Conservation (phyloP, 30 jellyfish, hydroid and myxozoan genomes). For the Aurelia aurita complex sp. Pacific region DNA sequence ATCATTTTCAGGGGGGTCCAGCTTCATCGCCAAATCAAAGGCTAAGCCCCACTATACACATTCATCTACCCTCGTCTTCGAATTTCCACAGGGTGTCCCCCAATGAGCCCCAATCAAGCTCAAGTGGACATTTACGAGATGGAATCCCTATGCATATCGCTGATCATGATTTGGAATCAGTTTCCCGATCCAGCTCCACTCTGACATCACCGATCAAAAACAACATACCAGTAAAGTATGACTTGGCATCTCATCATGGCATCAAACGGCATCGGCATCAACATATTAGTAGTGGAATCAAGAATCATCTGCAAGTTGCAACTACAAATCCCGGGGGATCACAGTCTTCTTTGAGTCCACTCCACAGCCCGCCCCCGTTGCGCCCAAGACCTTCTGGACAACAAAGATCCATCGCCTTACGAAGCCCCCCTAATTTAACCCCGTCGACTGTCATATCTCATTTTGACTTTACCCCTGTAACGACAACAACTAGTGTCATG, state of each 20-base stretch:
- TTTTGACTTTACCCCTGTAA: conserved; percentile 77
- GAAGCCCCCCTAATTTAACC: conserved; percentile 90
- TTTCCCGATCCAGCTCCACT: neutral
- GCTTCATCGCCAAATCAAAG: conserved; percentile 29
- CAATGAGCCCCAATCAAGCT: conserved; percentile 1
- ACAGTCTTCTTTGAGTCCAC: conserved; percentile 75
- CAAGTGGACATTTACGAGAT: neutral
- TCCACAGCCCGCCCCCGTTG: conserved; percentile 97
- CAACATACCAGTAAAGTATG: conserved; percentile 8
- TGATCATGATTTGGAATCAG: conserved; percentile 26
- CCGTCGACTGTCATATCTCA: conserved; percentile 86
- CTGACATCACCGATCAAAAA: conserved; percentile 18
- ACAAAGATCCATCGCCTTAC: conserved; percentile 81
- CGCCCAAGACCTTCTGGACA: conserved; percentile 94
- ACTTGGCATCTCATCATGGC: conserved; percentile 18
- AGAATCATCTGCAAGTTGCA: conserved; percentile 53
- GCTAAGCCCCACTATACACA: conserved; percentile 38
- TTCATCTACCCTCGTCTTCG: conserved; percentile 44
- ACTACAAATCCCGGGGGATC: conserved; percentile 49
- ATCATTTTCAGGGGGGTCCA: conserved; percentile 19
- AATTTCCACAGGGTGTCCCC: conserved; percentile 7
- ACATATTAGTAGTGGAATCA: conserved; percentile 11
- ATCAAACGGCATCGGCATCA: conserved; percentile 18
- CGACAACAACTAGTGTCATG: conserved; percentile 55
- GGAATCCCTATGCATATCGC: conserved; percentile 6